phyloP scores from a whole-genome alignment of 1,140 invertebrate species.

The Whitmania pigra region DNA sequence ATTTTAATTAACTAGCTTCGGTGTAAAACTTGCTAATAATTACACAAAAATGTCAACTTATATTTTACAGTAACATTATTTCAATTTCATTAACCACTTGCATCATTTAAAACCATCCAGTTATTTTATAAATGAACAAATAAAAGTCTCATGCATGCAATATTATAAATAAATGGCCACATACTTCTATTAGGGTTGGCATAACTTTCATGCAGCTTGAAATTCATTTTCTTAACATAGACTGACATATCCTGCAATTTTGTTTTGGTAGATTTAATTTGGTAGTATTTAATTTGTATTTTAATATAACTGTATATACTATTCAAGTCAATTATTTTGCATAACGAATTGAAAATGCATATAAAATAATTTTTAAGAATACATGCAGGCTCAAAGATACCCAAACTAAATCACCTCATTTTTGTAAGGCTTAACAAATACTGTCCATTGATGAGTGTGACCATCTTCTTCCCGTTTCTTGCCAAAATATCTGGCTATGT shows the following conservation, averaged over 20 bases:
- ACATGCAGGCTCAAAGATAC: not conserved
- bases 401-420: constrained; percentile 43
- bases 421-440: constrained; percentile 84
- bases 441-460: constrained; percentile 97
- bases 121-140: too few relatives aligned
- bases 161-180: constrained; percentile 6
- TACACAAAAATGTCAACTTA: too few relatives aligned
- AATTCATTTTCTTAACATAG: constrained; percentile 92
- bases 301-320: not conserved
- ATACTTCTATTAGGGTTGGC: constrained; percentile 70
- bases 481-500: constrained; percentile 84
- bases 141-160: not conserved
- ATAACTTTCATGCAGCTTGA: constrained; percentile 95
- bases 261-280: constrained; percentile 8
- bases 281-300: not conserved
- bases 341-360: not conserved
- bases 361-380: not conserved
- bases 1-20: too few relatives aligned
- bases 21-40: too few relatives aligned
- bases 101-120: too few relatives aligned
- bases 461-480: constrained; percentile 96
- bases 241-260: constrained; percentile 64
- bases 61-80: too few relatives aligned
- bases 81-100: too few relatives aligned
- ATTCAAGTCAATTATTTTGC: not conserved